phyloP scores from a whole-genome alignment of 2,888 invertebrate genomes.

The Rutpela maculata region DNA sequence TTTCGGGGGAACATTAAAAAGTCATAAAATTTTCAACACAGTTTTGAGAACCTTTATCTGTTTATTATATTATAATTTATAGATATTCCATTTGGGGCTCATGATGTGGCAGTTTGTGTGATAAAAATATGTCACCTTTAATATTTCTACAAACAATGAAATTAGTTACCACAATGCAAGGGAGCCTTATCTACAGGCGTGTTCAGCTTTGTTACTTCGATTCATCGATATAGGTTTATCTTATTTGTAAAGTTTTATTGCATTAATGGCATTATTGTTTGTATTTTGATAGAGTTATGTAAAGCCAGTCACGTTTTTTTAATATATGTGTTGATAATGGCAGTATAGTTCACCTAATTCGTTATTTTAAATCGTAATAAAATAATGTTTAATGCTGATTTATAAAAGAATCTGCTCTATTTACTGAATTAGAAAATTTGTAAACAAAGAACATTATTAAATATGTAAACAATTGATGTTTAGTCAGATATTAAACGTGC shows the following conservation, averaged over 20 bases:
- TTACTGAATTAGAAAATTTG: not conserved
- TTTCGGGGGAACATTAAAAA: not conserved
- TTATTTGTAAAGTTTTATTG: slow-evolving; percentile 7
- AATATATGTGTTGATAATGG: not conserved
- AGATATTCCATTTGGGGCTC: not conserved
- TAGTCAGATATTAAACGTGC: not conserved
- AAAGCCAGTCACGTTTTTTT: slow-evolving; percentile 6
- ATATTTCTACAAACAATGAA: not conserved
- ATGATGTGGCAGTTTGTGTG: not conserved
- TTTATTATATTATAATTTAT: not conserved
- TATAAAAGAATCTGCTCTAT: not conserved
- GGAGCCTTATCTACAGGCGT: not conserved
- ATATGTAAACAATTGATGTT: not conserved
- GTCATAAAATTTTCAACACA: not conserved
- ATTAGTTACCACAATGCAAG: not conserved
- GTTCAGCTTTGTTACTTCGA: slow-evolving; percentile 3
- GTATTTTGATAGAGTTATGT: not conserved
- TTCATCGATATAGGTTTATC: slow-evolving; percentile 3
- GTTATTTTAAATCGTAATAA: not conserved
- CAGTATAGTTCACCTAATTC: not conserved
- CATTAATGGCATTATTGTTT: slow-evolving; percentile 2
- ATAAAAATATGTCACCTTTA: not conserved
- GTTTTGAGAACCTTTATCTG: not conserved
- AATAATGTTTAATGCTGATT: not conserved
- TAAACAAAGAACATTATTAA: not conserved